A percentile compares a stretch with the other conserved stretches of the same genome.
Conservation (phyloP, 2,113 vertebrate species). For the Recurvirostra avosetta region DNA sequence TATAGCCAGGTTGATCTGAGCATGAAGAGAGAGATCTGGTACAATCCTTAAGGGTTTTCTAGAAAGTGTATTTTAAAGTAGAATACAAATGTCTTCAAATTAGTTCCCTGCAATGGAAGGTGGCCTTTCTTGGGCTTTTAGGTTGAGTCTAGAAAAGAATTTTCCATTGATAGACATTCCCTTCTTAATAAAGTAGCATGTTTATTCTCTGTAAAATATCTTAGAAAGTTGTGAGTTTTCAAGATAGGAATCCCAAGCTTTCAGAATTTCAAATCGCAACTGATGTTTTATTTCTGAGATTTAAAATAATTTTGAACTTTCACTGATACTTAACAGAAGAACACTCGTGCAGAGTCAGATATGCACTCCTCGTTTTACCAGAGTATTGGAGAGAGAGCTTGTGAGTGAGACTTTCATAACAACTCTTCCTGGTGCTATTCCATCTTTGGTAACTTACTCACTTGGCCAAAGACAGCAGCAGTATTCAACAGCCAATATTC, state of each 20-base stretch:
- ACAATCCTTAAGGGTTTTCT: not conserved
- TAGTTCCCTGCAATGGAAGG: not conserved
- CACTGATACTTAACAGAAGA: not conserved
- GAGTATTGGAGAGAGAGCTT: not conserved
- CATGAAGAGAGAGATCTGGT: not conserved
- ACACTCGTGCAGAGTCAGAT: not conserved
- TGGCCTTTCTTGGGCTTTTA: not conserved
- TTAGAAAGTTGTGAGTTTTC: not conserved
- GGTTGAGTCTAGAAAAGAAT: not conserved
- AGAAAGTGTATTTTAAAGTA: not conserved
- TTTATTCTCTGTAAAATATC: not conserved
- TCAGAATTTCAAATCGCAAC: not conserved
- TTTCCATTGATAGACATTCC: not conserved
- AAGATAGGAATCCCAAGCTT: not conserved
- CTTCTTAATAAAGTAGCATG: not conserved
- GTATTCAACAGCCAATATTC: not conserved
- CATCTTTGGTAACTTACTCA: not conserved
- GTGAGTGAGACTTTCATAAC: not conserved
- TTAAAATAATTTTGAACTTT: not conserved
- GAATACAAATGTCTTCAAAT: not conserved
- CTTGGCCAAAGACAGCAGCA: not conserved
- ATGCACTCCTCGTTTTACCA: not conserved
- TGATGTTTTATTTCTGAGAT: not conserved
- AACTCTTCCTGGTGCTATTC: not conserved
- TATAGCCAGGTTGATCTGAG: not conserved